Percentiles rank a stretch among this genome's conserved stretches.
These are phyloP conservation scores for Oncopeltus fasciatus DNA, from an alignment of 1,140 invertebrate genomes.

Conservation along the genomic window DNA sequence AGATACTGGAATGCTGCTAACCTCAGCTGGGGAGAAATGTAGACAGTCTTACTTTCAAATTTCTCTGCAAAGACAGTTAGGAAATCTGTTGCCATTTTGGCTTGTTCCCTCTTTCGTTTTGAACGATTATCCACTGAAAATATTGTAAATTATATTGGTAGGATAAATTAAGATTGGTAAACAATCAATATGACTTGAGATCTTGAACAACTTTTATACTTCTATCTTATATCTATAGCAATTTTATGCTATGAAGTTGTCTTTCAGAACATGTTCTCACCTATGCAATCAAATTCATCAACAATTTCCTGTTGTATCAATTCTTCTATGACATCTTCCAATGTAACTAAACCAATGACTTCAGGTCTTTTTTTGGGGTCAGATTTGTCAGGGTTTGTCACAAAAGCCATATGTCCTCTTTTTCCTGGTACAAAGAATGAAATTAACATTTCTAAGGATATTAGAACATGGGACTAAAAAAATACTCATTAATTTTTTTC, in stretches of 20 bases:
- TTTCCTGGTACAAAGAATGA: slow-evolving; percentile 10
- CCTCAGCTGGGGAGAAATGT: slow-evolving; percentile 16
- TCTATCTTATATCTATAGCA: no score
- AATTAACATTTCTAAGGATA: no score
- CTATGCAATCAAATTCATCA: slow-evolving; percentile 31
- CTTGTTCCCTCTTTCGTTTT: slow-evolving; percentile 14
- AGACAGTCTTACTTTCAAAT: slow-evolving; percentile 9
- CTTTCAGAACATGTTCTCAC: no score
- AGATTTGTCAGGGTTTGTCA: slow-evolving; percentile 26
- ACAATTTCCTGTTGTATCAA: slow-evolving; percentile 34
- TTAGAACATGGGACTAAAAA: no score
- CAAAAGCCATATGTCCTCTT: slow-evolving; percentile 31
- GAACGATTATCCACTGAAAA: not conserved
- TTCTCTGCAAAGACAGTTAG: slow-evolving; percentile 12
- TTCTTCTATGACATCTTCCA: slow-evolving; percentile 37
- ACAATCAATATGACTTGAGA: no score
- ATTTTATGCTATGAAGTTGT: no score
- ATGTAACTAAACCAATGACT: slow-evolving; percentile 33
- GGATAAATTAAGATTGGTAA: no score
- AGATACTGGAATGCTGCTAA: slow-evolving; percentile 18
- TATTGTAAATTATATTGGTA: no score
- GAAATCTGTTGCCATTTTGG: slow-evolving; percentile 4
- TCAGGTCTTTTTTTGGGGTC: slow-evolving; percentile 24
- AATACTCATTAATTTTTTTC: no score
- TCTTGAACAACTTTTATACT: no score